Evolutionary conservation across 2,797 vertebrate species (phyloP).

Genomic region (Mormyrus proboscirostris): DNA sequence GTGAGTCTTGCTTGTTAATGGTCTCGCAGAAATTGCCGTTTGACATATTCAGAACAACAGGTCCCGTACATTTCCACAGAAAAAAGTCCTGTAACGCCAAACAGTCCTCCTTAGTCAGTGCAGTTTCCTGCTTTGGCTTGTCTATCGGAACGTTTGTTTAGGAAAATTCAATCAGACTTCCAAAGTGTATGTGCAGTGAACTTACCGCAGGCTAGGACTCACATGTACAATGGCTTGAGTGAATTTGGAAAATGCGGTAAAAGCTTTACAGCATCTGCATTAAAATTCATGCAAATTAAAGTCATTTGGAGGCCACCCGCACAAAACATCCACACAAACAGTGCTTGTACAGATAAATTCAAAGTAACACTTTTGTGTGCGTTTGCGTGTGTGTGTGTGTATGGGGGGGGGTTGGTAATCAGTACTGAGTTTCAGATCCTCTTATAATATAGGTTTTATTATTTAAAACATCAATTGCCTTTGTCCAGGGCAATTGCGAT

Average conservation of each 20-base stretch:
- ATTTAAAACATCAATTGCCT: not conserved
- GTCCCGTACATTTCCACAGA: not conserved
- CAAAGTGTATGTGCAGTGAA: not conserved
- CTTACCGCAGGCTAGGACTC: not conserved
- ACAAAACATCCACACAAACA: not conserved
- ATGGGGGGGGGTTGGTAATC: not conserved
- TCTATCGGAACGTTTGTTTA: slow-evolving; percentile 13
- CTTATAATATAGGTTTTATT: not conserved
- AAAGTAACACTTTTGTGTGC: not conserved
- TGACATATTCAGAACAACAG: not conserved
- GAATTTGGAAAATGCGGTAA: not conserved
- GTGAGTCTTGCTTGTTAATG: not conserved
- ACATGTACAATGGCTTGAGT: not conserved
- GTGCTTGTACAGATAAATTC: not conserved
- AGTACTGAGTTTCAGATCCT: not conserved
- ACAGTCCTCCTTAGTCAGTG: not conserved
- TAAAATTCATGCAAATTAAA: not conserved
- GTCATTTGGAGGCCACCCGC: not conserved
- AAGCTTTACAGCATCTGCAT: not conserved
- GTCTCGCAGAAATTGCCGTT: not conserved
- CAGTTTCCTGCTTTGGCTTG: not conserved
- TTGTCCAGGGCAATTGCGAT: not conserved
- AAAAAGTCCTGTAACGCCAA: not conserved
- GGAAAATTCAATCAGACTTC: slow-evolving; percentile 12
- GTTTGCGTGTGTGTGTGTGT: not conserved